Conservation (phyloP, 2,113 vertebrate genomes). For the Emydocephalus ijimae region DNA sequence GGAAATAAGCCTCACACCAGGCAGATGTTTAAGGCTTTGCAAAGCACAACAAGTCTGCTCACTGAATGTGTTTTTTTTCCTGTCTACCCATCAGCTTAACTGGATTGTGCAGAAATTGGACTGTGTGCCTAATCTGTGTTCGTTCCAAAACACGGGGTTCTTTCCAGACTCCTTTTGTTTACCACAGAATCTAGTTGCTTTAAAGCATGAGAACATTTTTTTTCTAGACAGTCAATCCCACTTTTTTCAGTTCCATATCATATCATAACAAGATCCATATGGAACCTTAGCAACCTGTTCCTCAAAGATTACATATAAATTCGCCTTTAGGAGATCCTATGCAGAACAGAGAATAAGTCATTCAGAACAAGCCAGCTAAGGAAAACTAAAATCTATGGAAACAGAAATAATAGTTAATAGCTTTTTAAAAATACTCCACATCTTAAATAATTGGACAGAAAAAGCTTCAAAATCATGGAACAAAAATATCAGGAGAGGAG, state of each 20-base stretch:
- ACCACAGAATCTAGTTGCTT: background rate
- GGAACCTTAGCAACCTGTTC: background rate
- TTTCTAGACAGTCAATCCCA: background rate
- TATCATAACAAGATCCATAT: background rate
- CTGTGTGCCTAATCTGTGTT: background rate
- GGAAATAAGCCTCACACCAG: slow-evolving; percentile 18
- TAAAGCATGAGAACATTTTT: background rate
- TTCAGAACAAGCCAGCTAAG: background rate
- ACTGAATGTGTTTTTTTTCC: background rate
- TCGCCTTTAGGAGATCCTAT: background rate
- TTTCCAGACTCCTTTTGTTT: background rate
- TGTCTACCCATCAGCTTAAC: background rate
- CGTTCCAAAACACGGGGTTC: background rate
- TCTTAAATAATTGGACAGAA: background rate
- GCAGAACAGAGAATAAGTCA: background rate
- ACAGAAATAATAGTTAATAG: background rate
- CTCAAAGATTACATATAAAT: background rate
- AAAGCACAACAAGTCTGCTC: background rate
- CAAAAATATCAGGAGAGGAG: background rate
- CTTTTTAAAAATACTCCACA: background rate
- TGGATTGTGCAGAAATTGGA: background rate
- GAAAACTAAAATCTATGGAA: background rate
- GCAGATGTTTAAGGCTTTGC: slow-evolving; percentile 10
- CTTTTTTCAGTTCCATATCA: background rate
- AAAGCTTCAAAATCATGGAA: background rate